These are phyloP conservation scores for Hydrocynus forskahlii DNA, from an alignment of 2,797 vertebrate genomes.

Conservation along the genomic window DNA sequence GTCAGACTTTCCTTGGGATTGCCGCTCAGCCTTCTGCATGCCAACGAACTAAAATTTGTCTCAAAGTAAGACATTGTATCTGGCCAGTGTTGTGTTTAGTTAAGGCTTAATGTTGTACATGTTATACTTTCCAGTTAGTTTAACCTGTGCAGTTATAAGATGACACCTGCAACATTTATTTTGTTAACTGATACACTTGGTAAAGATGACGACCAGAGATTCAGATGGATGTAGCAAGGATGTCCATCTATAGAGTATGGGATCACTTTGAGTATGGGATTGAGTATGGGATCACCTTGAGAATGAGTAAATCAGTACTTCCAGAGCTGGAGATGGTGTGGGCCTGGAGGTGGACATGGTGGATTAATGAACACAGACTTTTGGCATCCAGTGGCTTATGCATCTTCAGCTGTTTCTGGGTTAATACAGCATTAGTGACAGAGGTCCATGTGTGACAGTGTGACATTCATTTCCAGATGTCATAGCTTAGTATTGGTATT, in stretches of 20 bases:
- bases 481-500: too few relatives aligned
- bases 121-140: too few relatives aligned
- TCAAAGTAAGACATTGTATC: too few relatives aligned
- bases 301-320: background rate
- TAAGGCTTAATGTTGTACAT: too few relatives aligned
- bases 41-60: too few relatives aligned
- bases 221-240: background rate
- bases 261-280: background rate
- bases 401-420: conserved; percentile 62
- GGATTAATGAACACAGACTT: conserved; percentile 12
- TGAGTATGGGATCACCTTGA: background rate
- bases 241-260: background rate
- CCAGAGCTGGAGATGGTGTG: background rate
- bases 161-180: background rate
- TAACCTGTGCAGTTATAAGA: background rate
- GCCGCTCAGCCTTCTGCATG: too few relatives aligned
- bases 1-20: too few relatives aligned
- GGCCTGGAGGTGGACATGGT: background rate
- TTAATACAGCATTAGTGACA: conserved; percentile 71
- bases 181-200: background rate
- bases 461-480: background rate
- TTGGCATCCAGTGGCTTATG: conserved; percentile 20
- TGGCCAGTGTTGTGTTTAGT: too few relatives aligned
- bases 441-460: conserved; percentile 15
- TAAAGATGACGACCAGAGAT: background rate